Evolutionary conservation across 1,140 invertebrate species (phyloP), one percentile per base, ranked within the genome.

Genomic region (Camponotus pennsylvanicus): DNA sequence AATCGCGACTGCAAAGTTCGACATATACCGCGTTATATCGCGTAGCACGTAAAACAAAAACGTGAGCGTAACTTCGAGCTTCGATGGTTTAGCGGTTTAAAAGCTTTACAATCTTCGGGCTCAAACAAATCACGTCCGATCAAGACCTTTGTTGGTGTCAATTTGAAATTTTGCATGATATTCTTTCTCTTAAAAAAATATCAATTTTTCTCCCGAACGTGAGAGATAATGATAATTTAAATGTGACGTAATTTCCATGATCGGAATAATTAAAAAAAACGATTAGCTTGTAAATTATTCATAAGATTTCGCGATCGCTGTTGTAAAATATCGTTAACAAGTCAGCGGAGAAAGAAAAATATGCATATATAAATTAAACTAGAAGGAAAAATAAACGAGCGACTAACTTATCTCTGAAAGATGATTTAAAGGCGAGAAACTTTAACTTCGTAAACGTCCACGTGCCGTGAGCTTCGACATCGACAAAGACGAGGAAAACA

Each of bases 61-160:
- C 13, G 32, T 63, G 76, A 73, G 15, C 13, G 34, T 59, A 86
- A 76, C 70, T 75, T 82, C 52, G 64, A 73, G 63, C 86, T 80
- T 71, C 64, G 76, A 77, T 78, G 86, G 80, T 90, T 85, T 89
- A 66, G 67, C 59, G 79, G 86, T 86, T 84, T 85, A 89, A 90
- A 89, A 86, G 85, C 84, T 89, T 63, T 69, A 79, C 67, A 78
- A 90, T 76, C 64, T 67, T 77, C 69, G 67, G 87, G 77, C 80
- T 90, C 90, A 82, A 90, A 87, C 80, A 78, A 88, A 87, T 91
- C 89, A 89, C 77, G 89, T 13, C 3, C 37, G 71, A 59, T 15
- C 84, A 73, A 63, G 55, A 66, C 87, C 83, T 87, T 87, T 79
- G 85, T 87, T 57, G 69, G 57, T 85, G 63, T 86, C 86, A 87